Base-by-base conservation (phyloP, 2,888 invertebrate genomes). In the Harpagoxenus sublaevis region DNA sequence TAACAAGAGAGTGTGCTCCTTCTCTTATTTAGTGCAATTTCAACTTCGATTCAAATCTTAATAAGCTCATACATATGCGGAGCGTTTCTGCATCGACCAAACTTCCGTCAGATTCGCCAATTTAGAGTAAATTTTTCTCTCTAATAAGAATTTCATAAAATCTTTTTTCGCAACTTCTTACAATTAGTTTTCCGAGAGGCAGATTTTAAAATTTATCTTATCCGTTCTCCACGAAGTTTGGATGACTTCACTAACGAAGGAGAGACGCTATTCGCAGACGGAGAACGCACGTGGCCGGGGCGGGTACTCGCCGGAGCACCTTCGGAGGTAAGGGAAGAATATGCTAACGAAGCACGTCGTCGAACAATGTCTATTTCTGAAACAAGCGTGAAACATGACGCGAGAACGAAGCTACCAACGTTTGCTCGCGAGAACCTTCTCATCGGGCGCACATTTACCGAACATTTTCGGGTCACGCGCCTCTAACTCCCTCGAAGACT, bases 341-440 rank as follows among this genome's bases (percentile, higher is more conserved):
- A 73, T 65, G 65, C 65, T 77, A 77, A 75, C 48, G 57, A 83
- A 68, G 77, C 48, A 55, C 73, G 73, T 65, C 83, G 78, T 35
- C 65, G 85, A 83, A 79, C 60, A 85, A 84, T 31, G 60, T 85
- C 85, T 85, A 85, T 85, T 85, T 85, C 83, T 68, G 83, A 77
- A 83, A 66, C 82, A 83, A 65, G 70, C 57, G 63, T 51, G 45
- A 53, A 65, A 75, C 71, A 83, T 42, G 77, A 82, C 45, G 81
- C 45, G 74, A 53, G 51, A 48, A 9, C 70, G 70, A 70, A 63
- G 74, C 51, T 5, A 62, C 51, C 63, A 55, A 78, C 53, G 12
- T 66, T 78, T n/a, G 55, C 31, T 51, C 31, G 81, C 18, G 62
- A 28, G 23, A 28, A 51, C 18, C 55, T 35, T 10, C 31, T 60